Percentiles rank a stretch among this genome's conserved stretches.
Evolutionary conservation across 2,888 invertebrate species (phyloP).

Genomic region (Drosophila yooni): DNA sequence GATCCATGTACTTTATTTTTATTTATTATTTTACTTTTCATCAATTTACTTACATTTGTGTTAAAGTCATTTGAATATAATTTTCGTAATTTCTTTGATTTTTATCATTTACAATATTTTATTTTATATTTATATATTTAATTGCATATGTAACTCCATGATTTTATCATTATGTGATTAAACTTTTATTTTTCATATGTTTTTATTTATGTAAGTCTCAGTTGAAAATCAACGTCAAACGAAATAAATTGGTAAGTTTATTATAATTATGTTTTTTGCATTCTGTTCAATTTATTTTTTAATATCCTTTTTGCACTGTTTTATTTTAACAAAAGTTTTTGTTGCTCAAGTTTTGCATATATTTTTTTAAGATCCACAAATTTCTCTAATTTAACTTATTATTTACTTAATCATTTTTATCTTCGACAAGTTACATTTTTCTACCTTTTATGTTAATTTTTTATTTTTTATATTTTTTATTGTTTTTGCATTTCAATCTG

Average conservation of each 20-base stretch:
- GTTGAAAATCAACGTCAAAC: not conserved
- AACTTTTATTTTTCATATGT: not conserved
- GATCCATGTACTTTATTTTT: not conserved
- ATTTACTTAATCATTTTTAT: not conserved
- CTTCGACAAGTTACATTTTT: not conserved
- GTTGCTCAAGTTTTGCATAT: not conserved
- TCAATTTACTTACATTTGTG: not conserved
- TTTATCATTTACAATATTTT: not conserved
- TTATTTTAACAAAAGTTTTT: not conserved
- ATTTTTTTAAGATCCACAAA: not conserved
- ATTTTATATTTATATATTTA: not conserved
- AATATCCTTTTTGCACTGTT: not conserved
- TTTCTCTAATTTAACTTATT: not conserved
- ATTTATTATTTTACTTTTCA: not conserved
- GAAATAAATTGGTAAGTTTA: conserved; percentile 1
- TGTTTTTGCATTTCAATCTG: not conserved
- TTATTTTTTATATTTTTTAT: not conserved
- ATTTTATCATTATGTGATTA: not conserved
- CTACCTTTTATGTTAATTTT: not conserved
- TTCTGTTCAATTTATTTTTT: not conserved
- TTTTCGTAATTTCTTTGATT: not conserved
- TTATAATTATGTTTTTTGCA: not conserved
- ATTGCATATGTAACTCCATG: not conserved
- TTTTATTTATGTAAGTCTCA: not conserved
- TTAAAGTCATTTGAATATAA: not conserved